Percentiles rank a stretch among this genome's conserved stretches.
Conservation (phyloP, 2,797 vertebrate species). For the Phoeniculus purpureus region DNA sequence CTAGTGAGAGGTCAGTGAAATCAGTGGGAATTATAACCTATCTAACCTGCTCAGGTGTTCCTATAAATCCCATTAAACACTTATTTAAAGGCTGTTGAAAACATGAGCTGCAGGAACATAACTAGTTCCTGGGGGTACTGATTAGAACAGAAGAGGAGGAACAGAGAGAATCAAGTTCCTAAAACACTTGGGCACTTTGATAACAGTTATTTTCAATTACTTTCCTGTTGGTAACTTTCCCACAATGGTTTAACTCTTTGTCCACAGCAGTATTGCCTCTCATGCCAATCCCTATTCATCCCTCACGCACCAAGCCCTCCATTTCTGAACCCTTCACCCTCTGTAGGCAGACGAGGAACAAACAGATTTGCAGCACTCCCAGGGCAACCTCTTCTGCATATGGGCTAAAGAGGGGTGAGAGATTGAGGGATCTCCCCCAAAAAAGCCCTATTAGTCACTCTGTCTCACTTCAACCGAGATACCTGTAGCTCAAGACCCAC, state of each 20-base stretch:
- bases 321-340: not conserved
- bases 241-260: not conserved
- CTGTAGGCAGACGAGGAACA: not conserved
- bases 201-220: not conserved
- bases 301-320: not conserved
- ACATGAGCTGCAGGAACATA: not conserved
- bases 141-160: not conserved
- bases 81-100: conserved; percentile 25
- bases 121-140: not conserved
- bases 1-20: conserved; percentile 32
- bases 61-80: conserved; percentile 58
- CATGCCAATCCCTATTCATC: not conserved
- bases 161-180: not conserved
- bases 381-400: not conserved
- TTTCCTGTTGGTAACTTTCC: not conserved
- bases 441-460: not conserved
- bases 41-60: conserved; percentile 61
- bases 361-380: not conserved
- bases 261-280: no score
- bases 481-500: not conserved
- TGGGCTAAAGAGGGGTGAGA: not conserved
- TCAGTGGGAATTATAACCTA: conserved; percentile 45
- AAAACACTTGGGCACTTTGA: not conserved
- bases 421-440: not conserved
- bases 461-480: not conserved